Base-by-base conservation (phyloP, 2,888 invertebrate genomes). In the Herminia tarsipennalis region DNA sequence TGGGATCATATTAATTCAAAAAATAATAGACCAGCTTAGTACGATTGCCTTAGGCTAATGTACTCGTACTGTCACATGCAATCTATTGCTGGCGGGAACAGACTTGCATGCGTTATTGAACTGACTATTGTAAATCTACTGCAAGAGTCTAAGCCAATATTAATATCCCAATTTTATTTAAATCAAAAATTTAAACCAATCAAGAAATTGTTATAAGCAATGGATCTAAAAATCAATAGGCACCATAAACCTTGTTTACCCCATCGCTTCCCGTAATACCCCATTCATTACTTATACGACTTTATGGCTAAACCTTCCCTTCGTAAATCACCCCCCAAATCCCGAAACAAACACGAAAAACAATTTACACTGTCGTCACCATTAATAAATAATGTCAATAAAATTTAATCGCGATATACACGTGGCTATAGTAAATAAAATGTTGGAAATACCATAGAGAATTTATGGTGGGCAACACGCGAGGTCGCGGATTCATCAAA, bases 331-430 rank as follows among this genome's bases (percentile, higher is more conserved):
- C 8, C 10, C 5, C n/a, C 30, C 36, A 47, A 47, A 40, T 36
- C 40, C 46, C 20, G 40, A 25, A 36, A 47, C 46, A 47, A 47
- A 47, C 46, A 47, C 36, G 40, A 47, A 47, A 47, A 47, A 40
- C 46, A 47, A 47, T 47, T 47, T 36, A 47, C 36, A 35, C 46
- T 41, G 46, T 47, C 46, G 40, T 27, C 40, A 10, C 46, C 36
- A 36, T 36, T 30, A 41, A 47, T 46, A 46, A 47, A 41, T 47
- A 41, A 47, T 47, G 46, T 47, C 40, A 36, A 47, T 47, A 47
- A 47, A 36, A 47, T 47, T 36, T 41, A 47, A 47, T 47, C 46
- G 40, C 36, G 22, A 28, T 17, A 32, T 32, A 32, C 40, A 47
- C 46, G 32, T 47, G 16, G 27, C 21, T 28, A 39, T 30, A 39